Base-by-base conservation (phyloP, 2,113 vertebrate genomes). In the Pycnonotus jocosus region DNA sequence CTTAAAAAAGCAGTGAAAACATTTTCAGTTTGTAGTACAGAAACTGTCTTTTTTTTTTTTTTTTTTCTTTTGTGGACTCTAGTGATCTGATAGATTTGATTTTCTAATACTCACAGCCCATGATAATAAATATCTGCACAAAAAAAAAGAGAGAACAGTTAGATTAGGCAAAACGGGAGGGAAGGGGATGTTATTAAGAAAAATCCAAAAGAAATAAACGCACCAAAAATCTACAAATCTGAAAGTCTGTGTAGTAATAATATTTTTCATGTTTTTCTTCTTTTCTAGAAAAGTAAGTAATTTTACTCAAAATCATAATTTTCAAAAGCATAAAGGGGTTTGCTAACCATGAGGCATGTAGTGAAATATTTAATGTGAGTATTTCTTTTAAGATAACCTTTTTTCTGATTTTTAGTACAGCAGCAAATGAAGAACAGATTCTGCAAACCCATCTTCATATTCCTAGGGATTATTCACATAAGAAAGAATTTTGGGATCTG, bases 391-490 rank as follows among this genome's bases (percentile, higher is more conserved):
- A 88, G 30, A 45, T 70, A 68, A 82, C 10, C 74, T 86, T 81
- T 76, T 81, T 69, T 7, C 51, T 86, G 42, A 45, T 81, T 96
- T 93, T 89, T 81, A 62, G 77, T 79, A 61, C 60, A 91, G 40
- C 76, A 85, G 42, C 70, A 94, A 95, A 96, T 94, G 84, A 96
- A 88, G 81, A 95, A 72, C 94, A 96, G 96, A 92, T 93, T 90
- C 81, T 76, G 11, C 64, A 83, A 96, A 64, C 68, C 51, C 90
- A 56, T 96, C 71, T 83, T 96, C 76, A 12, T 96, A 90, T 83
- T 97, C 70, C n/a, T 86, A 70, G 87, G 68, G 56, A 70, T 95
- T 95, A 83, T 95, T 91, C 92, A 86, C 90, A 93, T 94, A 62
- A 88, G 85, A 92, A 95, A 90, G 64, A 95, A 91, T 95, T 96